Conservation (phyloP, 2,888 invertebrate genomes). For the Thymelicus lineola region DNA sequence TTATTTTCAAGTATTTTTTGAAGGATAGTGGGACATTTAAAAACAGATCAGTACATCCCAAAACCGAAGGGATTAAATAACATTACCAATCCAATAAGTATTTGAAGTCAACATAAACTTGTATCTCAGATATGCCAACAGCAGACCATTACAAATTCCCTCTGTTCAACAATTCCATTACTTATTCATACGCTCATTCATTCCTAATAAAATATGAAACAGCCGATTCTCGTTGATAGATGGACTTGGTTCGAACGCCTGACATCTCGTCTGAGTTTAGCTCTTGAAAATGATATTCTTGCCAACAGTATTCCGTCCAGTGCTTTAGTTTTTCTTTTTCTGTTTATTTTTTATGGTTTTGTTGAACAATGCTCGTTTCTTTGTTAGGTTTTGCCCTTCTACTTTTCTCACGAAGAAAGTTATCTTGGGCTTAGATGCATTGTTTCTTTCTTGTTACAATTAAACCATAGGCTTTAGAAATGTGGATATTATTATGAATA, state of each 20-base stretch:
- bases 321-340: background rate
- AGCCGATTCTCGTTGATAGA: slow-evolving; percentile 36
- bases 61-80: too few relatives aligned
- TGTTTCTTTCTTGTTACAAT: too few relatives aligned
- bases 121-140: slow-evolving; percentile 12
- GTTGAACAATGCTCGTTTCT: background rate
- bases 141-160: slow-evolving; percentile 40
- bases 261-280: slow-evolving; percentile 29
- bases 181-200: slow-evolving; percentile 42
- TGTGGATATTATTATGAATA: too few relatives aligned
- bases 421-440: too few relatives aligned
- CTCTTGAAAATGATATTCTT: slow-evolving; percentile 23
- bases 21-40: too few relatives aligned
- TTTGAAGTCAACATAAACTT: background rate
- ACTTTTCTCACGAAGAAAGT: too few relatives aligned
- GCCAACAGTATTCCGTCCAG: slow-evolving; percentile 44
- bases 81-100: background rate
- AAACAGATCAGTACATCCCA: too few relatives aligned
- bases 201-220: slow-evolving; percentile 43
- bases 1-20: too few relatives aligned
- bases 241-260: slow-evolving; percentile 38
- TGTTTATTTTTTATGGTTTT: background rate
- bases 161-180: slow-evolving; percentile 41
- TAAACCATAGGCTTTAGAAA: too few relatives aligned
- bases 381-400: background rate